These are phyloP conservation scores for Lithophane semibrunnea DNA, from an alignment of 2,888 invertebrate genomes.

Conservation along the genomic window DNA sequence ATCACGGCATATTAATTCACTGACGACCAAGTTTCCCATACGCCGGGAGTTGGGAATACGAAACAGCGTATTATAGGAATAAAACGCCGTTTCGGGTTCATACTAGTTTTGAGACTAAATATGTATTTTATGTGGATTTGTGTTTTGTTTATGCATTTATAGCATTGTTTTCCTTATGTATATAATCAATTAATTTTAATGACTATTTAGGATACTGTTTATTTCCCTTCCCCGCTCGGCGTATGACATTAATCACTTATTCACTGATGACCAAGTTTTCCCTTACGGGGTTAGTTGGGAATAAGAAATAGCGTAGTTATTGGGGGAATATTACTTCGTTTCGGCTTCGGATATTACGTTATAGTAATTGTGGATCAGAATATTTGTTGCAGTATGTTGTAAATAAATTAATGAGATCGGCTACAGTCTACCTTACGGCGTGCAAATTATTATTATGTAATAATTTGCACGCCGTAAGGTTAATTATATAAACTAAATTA, in stretches of 20 bases:
- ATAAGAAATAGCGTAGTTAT: not conserved
- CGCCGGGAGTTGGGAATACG: conserved; percentile 54
- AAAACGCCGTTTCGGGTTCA: conserved; percentile 36
- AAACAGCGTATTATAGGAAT: conserved; percentile 33
- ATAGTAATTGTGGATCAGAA: not conserved
- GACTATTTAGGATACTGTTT: conserved; percentile 15
- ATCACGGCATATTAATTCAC: conserved; percentile 72
- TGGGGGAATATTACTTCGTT: conserved; percentile 6
- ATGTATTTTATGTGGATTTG: conserved; percentile 16
- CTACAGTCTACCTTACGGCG: too few relatives aligned
- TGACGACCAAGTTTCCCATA: conserved; percentile 61
- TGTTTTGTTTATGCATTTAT: not conserved
- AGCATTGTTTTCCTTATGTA: not conserved
- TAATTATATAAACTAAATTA: too few relatives aligned
- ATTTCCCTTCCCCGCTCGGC: conserved; percentile 25
- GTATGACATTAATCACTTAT: conserved; percentile 51
- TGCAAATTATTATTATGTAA: too few relatives aligned
- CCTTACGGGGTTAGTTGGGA: conserved; percentile 34
- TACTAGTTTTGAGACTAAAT: conserved; percentile 24
- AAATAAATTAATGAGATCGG: too few relatives aligned
- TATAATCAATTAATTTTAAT: not conserved
- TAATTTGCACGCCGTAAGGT: too few relatives aligned
- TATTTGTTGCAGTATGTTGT: not conserved
- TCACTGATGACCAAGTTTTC: conserved; percentile 58
- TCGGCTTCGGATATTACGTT: not conserved